Evolutionary conservation across 2,797 vertebrate species (phyloP).

Genomic region (Cirrhinus molitorella): DNA sequence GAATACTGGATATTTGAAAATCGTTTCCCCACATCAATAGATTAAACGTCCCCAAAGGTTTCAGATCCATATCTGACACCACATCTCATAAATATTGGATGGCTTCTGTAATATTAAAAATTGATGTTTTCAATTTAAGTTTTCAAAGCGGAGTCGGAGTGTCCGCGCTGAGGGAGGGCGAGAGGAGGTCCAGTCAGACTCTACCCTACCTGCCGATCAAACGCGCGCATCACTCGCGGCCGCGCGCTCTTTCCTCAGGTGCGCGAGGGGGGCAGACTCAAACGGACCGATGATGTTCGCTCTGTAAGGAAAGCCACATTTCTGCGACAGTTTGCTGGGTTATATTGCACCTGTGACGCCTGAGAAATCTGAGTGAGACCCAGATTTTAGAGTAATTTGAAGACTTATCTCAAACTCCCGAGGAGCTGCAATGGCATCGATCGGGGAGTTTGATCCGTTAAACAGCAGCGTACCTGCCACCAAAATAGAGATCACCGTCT

Average conservation of each 20-base stretch:
- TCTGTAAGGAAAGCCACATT: conserved; percentile 22
- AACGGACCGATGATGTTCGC: conserved; percentile 13
- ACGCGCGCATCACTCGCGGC: conserved; percentile 13
- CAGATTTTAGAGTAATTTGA: conserved; percentile 6
- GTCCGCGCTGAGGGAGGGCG: conserved; percentile 31
- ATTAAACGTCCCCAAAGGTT: conserved; percentile 48
- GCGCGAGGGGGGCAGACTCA: conserved; percentile 33
- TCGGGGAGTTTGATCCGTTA: conserved; percentile 88
- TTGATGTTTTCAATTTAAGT: conserved; percentile 45
- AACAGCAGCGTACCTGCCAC: conserved; percentile 88
- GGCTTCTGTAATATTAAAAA: conserved; percentile 46
- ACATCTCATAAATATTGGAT: conserved; percentile 37
- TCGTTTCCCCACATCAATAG: conserved; percentile 34
- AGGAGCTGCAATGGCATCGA: conserved; percentile 83
- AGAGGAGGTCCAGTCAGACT: conserved; percentile 21
- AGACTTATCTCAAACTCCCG: conserved; percentile 39
- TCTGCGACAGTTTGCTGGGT: background rate
- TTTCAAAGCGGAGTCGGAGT: conserved; percentile 44
- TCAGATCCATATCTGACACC: conserved; percentile 48
- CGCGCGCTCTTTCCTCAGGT: conserved; percentile 47
- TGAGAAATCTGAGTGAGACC: background rate
- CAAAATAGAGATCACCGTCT: conserved; percentile 93
- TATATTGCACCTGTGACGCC: conserved; percentile 11
- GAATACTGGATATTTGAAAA: conserved; percentile 34
- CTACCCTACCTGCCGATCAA: conserved; percentile 39